phyloP scores from a whole-genome alignment of 2,797 vertebrate species.

The Varecia variegata region DNA sequence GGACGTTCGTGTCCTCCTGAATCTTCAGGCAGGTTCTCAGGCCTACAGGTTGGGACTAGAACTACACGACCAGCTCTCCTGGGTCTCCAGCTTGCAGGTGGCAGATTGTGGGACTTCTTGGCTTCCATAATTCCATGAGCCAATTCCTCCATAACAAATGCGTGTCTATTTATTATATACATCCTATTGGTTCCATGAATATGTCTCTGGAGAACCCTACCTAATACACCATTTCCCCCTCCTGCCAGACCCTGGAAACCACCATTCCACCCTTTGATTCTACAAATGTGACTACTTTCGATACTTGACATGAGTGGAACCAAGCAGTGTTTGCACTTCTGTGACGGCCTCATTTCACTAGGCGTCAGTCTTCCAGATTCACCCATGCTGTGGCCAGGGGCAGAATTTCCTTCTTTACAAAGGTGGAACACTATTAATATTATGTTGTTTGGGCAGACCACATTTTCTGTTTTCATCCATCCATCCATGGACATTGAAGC shows the following conservation, averaged over 20 bases:
- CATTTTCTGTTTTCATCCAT: not conserved
- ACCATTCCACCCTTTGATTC: not conserved
- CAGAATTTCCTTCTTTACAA: not conserved
- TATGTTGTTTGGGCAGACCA: not conserved
- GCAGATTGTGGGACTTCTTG: not conserved
- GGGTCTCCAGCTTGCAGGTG: not conserved
- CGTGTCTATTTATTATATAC: not conserved
- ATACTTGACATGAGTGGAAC: not conserved
- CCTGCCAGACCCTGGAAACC: too few relatives aligned
- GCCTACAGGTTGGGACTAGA: not conserved
- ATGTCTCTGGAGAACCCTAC: not conserved
- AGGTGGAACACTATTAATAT: not conserved
- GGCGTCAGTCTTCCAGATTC: not conserved
- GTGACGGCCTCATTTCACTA: not conserved
- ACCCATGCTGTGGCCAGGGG: accelerated
- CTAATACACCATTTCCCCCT: too few relatives aligned
- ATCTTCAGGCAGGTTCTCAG: not conserved
- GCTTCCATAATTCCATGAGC: not conserved
- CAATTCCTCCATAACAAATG: not conserved
- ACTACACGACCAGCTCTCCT: too few relatives aligned
- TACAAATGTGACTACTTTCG: not conserved
- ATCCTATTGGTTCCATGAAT: too few relatives aligned
- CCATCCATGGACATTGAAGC: not conserved
- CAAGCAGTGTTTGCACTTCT: not conserved
- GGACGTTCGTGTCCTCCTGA: not conserved